Evolutionary conservation across 2,797 vertebrate genomes (phyloP), one percentile per base, ranked within the genome.

Genomic region (Intellagama lesueurii): DNA sequence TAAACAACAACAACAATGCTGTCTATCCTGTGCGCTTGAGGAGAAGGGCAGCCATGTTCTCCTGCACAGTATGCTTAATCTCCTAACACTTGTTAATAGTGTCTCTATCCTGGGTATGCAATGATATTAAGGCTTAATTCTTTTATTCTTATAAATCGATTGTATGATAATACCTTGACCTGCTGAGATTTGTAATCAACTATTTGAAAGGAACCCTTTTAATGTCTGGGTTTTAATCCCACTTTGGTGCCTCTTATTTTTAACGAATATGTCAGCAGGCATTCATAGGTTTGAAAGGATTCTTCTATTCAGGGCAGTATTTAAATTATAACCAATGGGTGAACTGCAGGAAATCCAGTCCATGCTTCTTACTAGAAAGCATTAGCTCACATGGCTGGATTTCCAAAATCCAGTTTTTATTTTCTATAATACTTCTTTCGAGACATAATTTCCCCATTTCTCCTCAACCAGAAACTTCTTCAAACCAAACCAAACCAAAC

Each of bases 271-370:
- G 68, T 95, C 95, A 96, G 96, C 91, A 95, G 95, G 94, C 78
- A 89, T 96, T 97, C 96, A 96, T 92, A 96, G 95, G 96, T 95
- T 97, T 95, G 92, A 95, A 85, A 95, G 90, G 40, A 95, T 87
- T 94, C 86, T 92, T 88, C 85, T 88, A 73, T 87, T 32, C 44
- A 88, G 0, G 69, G 19, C 44, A 92, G 82, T 89, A 1, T 92
- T 95, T 89, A 70, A 94, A 93, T 87, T 78, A 90, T 85, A 95
- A 93, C 81, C 87, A 90, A 94, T 91, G 78, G 90, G 60, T 92
- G 69, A 91, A 76, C 90, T 16, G 7, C 78, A 83, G 86, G 83
- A 87, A 32, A 81, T 1, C n/a, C 83, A 92, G 78, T 7, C 49
- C 0, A 17, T 86, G 75, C 68, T 91, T 93, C 84, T 89, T 49